Evolutionary conservation across 1,140 invertebrate species (phyloP).

Genomic region (Luehdorfia chinensis): DNA sequence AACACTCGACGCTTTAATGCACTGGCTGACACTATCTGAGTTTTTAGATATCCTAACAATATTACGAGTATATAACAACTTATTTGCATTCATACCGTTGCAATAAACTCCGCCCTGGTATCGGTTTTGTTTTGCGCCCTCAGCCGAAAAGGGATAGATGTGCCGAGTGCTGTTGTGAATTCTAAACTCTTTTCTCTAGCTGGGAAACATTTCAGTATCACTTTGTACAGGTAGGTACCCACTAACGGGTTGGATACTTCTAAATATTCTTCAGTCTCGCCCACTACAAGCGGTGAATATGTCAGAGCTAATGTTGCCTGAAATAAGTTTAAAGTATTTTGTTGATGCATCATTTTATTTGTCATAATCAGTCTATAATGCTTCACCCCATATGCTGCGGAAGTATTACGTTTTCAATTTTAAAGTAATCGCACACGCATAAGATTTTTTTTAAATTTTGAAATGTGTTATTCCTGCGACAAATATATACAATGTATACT

Average conservation of each 20-base stretch:
- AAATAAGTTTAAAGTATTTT: conserved; percentile 17
- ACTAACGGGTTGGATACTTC: conserved; percentile 46
- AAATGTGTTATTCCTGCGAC: no score
- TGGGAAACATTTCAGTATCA: conserved; percentile 53
- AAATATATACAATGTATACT: no score
- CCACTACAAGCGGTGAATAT: conserved; percentile 59
- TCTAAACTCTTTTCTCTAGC: conserved; percentile 58
- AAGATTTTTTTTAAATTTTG: no score
- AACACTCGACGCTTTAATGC: no score
- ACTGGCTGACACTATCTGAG: no score
- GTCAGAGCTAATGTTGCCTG: conserved; percentile 44
- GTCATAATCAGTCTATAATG: no score
- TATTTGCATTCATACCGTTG: conserved; percentile 40
- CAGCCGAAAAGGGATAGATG: conserved; percentile 42
- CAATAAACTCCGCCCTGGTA: conserved; percentile 37
- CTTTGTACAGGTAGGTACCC: conserved; percentile 48
- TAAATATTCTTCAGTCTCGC: conserved; percentile 43
- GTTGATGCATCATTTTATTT: no score
- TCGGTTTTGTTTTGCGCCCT: conserved; percentile 55
- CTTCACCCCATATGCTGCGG: no score
- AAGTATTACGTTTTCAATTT: no score
- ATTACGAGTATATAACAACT: no score
- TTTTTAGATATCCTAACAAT: no score
- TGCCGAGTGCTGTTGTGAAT: conserved; percentile 44
- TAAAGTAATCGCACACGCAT: no score